Conservation (phyloP, 2,888 invertebrate genomes). For the Synanthedon myopaeformis region DNA sequence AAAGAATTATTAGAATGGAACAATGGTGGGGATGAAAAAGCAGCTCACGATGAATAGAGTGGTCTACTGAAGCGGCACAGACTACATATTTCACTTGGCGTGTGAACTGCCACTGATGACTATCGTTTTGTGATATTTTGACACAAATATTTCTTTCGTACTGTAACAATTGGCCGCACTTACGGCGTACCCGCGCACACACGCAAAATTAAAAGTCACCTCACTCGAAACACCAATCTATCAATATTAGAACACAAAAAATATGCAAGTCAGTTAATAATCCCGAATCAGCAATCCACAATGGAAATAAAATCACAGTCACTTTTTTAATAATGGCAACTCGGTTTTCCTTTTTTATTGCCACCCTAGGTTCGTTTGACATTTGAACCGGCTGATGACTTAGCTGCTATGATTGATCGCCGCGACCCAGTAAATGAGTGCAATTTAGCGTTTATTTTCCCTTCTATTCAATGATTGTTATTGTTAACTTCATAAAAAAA, state of each 20-base stretch:
- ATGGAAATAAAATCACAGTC: slow-evolving; percentile 70
- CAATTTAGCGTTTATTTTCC: slow-evolving; percentile 65
- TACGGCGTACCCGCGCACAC: slow-evolving; percentile 25
- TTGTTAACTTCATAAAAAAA: slow-evolving; percentile 31
- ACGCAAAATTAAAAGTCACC: slow-evolving; percentile 51
- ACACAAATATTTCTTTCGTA: slow-evolving; percentile 45
- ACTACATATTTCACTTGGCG: slow-evolving; percentile 47
- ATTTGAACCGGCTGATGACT: slow-evolving; percentile 70
- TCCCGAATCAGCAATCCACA: slow-evolving; percentile 68
- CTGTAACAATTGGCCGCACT: slow-evolving; percentile 47
- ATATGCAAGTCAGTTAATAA: slow-evolving; percentile 71
- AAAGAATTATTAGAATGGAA: slow-evolving; percentile 26
- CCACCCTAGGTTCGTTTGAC: slow-evolving; percentile 69
- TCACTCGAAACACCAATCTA: slow-evolving; percentile 64
- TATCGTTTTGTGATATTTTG: slow-evolving; percentile 53
- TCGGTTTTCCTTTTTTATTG: slow-evolving; percentile 61
- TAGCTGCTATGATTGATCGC: slow-evolving; percentile 65
- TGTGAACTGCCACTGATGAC: slow-evolving; percentile 47
- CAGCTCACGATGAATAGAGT: background rate
- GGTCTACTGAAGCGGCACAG: slow-evolving; percentile 16
- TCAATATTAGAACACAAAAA: slow-evolving; percentile 71
- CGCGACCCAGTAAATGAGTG: slow-evolving; percentile 65
- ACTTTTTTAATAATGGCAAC: slow-evolving; percentile 70
- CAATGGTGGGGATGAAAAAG: slow-evolving; percentile 18
- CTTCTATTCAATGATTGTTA: slow-evolving; percentile 51